Conservation (phyloP, 1,140 invertebrate species). For the Drosophila baimaii region DNA sequence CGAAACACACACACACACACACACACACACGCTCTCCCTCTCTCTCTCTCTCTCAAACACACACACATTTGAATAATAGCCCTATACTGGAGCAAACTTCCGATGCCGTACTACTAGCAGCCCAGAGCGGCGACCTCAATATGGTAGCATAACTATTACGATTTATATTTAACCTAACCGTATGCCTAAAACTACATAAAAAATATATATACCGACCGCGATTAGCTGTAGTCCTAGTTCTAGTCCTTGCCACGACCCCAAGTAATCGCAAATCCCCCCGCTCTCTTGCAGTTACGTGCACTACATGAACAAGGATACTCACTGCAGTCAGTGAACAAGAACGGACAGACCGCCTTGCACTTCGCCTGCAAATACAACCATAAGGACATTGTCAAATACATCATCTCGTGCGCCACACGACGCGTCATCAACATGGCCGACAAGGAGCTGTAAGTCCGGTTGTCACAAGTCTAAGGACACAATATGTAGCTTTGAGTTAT, state of each 20-base stretch:
- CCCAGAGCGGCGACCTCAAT: slow-evolving; percentile 90
- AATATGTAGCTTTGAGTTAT: no score
- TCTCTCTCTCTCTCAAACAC: slow-evolving; percentile 11
- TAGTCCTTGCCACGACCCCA: no score
- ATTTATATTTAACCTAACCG: slow-evolving; percentile 12
- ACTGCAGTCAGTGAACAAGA: slow-evolving; percentile 92
- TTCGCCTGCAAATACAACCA: slow-evolving; percentile 93
- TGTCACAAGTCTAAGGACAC: no score
- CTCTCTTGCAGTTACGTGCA: slow-evolving; percentile 89
- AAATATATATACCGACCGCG: background rate
- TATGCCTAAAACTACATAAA: background rate
- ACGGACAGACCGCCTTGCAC: slow-evolving; percentile 95
- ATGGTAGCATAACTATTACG: slow-evolving; percentile 85
- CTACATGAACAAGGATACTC: slow-evolving; percentile 93
- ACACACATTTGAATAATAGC: slow-evolving; percentile 76
- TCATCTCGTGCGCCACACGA: slow-evolving; percentile 93
- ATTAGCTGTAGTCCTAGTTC: background rate
- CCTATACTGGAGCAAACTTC: slow-evolving; percentile 90
- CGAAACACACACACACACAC: slow-evolving; percentile 32
- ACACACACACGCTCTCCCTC: slow-evolving; percentile 2
- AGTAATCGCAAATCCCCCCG: background rate
- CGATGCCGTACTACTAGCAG: slow-evolving; percentile 92
- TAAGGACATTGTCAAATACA: slow-evolving; percentile 95
- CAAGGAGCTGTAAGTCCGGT: slow-evolving; percentile 90
- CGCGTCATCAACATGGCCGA: slow-evolving; percentile 94